Evolutionary conservation across 2,888 invertebrate genomes (phyloP), one percentile per base, ranked within the genome.

Genomic region (Diachrysia chrysitis): DNA sequence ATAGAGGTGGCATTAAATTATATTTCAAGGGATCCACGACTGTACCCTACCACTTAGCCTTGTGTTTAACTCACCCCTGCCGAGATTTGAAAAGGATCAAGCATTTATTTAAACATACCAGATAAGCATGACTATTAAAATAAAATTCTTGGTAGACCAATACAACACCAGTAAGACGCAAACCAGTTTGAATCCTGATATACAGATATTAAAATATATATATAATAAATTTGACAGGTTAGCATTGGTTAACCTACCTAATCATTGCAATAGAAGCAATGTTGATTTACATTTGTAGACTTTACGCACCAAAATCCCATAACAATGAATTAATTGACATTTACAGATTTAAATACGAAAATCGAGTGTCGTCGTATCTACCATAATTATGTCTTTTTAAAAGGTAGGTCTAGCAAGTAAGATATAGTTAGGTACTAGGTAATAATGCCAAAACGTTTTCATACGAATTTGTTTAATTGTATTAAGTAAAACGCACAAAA

Each of bases 61-160:
- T 83, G 85, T 85, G 87, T 84, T 85, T 83, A 86, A 87, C 90
- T 87, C 91, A 89, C 92, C 92, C 93, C 92, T 91, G 89, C 86
- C 69, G 89, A 90, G 93, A 92, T 92, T 92, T 87, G 82, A 91
- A 91, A 89, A 87, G 89, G 90, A 91, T 88, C 88, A 83, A 76
- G 66, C 72, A 79, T 78, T 81, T 80, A 81, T 82, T 82, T 79
- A 67, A 73, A 77, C 69, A 70, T 73, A 65, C 73, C 71, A 72
- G 64, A 73, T 71, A 75, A 57, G 67, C 65, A 69, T 59, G 72
- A 61, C 67, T 73, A 60, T 63, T 63, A 71, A 61, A 63, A 67
- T 66, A 66, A 80, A 65, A 70, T 66, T 62, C 63, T 68, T 64
- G 46, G 58, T 67, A 56, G 46, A 57, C 65, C 32, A 77, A 59